Evolutionary conservation across 2,888 invertebrate species (phyloP).

Genomic region (Troides helena): DNA sequence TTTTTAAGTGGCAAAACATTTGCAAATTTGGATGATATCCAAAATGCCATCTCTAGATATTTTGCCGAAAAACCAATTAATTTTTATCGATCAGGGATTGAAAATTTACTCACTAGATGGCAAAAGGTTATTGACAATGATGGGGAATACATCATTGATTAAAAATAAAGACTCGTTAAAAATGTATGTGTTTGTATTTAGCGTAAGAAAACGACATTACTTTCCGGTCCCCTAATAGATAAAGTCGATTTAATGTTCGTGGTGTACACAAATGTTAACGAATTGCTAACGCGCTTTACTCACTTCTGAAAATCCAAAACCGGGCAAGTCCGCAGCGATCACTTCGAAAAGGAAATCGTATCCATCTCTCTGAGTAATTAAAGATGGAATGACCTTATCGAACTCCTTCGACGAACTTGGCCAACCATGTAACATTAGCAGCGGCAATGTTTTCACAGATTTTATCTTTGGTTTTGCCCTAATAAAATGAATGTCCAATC

Average conservation of each 20-base stretch:
- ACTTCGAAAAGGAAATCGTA: conserved; percentile 85
- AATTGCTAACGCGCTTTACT: conserved; percentile 33
- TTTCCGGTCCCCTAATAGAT: no score
- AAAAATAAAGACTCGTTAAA: no score
- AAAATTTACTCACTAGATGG: no score
- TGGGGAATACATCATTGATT: no score
- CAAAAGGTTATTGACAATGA: no score
- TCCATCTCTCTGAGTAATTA: conserved; percentile 78
- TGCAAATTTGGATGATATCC: no score
- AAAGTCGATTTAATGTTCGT: neutral
- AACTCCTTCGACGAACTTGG: conserved; percentile 92
- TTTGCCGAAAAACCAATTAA: no score
- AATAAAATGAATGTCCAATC: conserved; percentile 87
- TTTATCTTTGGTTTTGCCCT: conserved; percentile 80
- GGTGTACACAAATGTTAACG: neutral
- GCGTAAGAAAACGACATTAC: no score
- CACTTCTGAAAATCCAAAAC: conserved; percentile 86
- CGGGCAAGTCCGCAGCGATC: conserved; percentile 84
- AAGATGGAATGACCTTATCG: conserved; percentile 84
- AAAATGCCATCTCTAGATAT: no score
- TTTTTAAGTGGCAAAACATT: no score
- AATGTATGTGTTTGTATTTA: no score
- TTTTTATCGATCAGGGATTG: no score
- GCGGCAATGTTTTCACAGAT: conserved; percentile 72
- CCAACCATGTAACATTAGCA: conserved; percentile 92